A percentile compares a stretch with the other conserved stretches of the same genome.
phyloP scores from a whole-genome alignment of 2,797 vertebrate species.

The Poeciliopsis turneri region DNA sequence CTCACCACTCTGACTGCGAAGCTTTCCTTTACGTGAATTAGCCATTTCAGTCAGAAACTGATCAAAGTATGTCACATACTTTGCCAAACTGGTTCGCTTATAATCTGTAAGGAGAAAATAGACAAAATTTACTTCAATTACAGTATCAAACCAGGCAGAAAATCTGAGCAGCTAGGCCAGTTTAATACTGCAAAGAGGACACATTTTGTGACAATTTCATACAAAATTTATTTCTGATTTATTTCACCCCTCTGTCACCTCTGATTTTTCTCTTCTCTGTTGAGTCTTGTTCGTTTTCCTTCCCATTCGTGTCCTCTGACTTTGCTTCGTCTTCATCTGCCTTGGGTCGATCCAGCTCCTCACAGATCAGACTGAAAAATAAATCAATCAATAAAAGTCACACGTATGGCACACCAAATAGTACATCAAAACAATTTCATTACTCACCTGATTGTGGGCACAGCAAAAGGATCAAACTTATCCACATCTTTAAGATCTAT shows the following conservation, averaged over 20 bases:
- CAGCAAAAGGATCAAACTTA: conserved; percentile 89
- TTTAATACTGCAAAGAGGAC: neutral
- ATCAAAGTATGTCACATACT: conserved; percentile 90
- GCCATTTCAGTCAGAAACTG: conserved; percentile 89
- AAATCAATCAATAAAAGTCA: conserved; percentile 12
- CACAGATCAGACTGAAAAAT: conserved; percentile 80
- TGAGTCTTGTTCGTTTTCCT: conserved; percentile 75
- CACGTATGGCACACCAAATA: neutral
- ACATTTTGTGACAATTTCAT: neutral
- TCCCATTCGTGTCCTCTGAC: conserved; percentile 61
- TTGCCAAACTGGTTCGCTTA: conserved; percentile 90
- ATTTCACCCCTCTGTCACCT: conserved; percentile 70
- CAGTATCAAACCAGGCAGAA: neutral
- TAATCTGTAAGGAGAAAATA: conserved; percentile 81
- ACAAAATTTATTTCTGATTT: neutral
- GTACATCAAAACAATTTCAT: neutral
- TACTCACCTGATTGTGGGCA: conserved; percentile 91
- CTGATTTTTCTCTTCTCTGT: conserved; percentile 79
- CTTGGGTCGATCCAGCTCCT: conserved; percentile 84
- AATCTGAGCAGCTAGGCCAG: neutral
- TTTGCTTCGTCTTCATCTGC: conserved; percentile 70
- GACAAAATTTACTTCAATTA: neutral
- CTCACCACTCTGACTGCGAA: conserved; percentile 87
- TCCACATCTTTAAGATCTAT: conserved; percentile 88
- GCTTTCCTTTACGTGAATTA: conserved; percentile 83